phyloP scores from a whole-genome alignment of 37 sponge, comb jelly and placozoan species.

The Amphimedon queenslandica region DNA sequence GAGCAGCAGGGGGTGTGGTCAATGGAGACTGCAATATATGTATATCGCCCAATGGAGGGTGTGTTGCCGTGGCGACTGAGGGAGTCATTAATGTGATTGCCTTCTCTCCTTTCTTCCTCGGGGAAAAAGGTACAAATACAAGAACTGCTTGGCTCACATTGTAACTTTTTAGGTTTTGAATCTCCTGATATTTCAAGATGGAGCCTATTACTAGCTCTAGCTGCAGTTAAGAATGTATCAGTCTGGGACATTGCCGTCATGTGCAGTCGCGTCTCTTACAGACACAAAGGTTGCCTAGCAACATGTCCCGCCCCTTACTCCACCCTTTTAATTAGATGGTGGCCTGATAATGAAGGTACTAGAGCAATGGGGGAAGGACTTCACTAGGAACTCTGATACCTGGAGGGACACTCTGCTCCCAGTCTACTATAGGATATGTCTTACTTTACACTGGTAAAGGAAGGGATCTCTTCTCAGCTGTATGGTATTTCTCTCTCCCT shows the following conservation, averaged over 20 bases:
- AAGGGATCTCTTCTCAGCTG: background rate
- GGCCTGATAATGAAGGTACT: conserved; percentile 25
- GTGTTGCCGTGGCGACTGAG: conserved; percentile 18
- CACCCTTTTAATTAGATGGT: background rate
- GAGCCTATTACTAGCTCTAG: conserved; percentile 32
- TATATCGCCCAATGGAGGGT: conserved; percentile 51
- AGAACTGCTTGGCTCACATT: too few relatives aligned
- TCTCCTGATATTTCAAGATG: conserved; percentile 26
- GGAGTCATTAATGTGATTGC: conserved; percentile 8
- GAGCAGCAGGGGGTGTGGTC: conserved; percentile 51
- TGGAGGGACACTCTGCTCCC: background rate
- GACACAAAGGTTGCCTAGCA: background rate
- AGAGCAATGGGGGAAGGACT: conserved; percentile 36
- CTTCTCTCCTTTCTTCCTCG: background rate
- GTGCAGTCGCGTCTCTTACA: conserved; percentile 24
- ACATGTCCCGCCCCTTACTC: background rate
- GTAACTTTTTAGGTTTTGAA: background rate
- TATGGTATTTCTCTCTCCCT: background rate
- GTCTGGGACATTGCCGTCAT: conserved; percentile 54
- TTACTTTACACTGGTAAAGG: conserved; percentile 39
- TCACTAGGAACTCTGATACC: conserved; percentile 1
- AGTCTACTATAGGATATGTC: conserved; percentile 36
- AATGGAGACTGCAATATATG: conserved; percentile 33
- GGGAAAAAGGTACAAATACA: background rate
- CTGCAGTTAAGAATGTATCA: conserved; percentile 16